Evolutionary conservation across 53 echinoderm and acorn worm genomes (phyloP).

Genomic region (Arbacia lixula): DNA sequence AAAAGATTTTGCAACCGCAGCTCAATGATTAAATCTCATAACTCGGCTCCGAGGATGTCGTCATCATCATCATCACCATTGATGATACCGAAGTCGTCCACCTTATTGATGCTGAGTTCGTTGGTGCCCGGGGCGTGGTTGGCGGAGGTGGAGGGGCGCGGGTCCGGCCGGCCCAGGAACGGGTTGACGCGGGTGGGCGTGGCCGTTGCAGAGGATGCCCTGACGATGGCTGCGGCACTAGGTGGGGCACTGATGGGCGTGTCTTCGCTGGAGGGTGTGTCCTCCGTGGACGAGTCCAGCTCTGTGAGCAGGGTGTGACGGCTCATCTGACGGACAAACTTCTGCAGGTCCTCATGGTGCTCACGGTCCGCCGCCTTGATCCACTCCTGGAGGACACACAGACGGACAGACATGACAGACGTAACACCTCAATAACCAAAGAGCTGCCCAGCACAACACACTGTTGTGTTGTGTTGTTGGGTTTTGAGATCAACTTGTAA

Average conservation of each 20-base stretch:
- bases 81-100: not conserved
- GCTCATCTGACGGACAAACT: slow-evolving; percentile 84
- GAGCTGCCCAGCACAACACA: no score
- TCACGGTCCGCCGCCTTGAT: slow-evolving; percentile 71
- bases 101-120: not conserved
- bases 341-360: slow-evolving; percentile 73
- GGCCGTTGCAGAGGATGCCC: slow-evolving; percentile 44
- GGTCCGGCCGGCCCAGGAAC: slow-evolving; percentile 22
- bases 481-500: no score
- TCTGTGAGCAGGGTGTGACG: slow-evolving; percentile 61
- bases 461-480: no score
- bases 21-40: no score
- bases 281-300: not conserved
- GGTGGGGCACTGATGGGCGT: slow-evolving; percentile 13
- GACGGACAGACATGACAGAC: no score
- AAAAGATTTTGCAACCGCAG: no score
- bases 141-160: not conserved
- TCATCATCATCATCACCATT: slow-evolving; percentile 13
- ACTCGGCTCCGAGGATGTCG: not conserved
- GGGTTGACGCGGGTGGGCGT: slow-evolving; percentile 39
- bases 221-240: slow-evolving; percentile 33
- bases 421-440: no score
- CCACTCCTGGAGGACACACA: slow-evolving; percentile 73
- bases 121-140: not conserved
- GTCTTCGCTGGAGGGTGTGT: slow-evolving; percentile 30